A percentile compares a stretch with the other conserved stretches of the same genome.
These are phyloP conservation scores for Merops nubicus DNA, from an alignment of 2,113 vertebrate genomes.

Conservation along the genomic window DNA sequence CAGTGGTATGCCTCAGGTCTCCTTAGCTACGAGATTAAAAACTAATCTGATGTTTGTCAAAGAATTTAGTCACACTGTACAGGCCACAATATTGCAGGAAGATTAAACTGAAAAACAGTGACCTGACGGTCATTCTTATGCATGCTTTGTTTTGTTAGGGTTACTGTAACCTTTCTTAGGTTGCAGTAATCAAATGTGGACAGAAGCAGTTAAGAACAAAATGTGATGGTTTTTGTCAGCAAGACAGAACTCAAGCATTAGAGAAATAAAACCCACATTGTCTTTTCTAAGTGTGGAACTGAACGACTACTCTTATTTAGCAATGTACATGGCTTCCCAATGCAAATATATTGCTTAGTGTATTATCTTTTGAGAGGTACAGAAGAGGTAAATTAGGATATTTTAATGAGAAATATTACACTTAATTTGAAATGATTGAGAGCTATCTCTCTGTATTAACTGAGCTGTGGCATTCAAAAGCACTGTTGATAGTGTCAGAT, in stretches of 20 bases:
- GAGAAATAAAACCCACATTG: background rate
- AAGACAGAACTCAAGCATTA: background rate
- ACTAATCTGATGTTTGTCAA: background rate
- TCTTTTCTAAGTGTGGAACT: background rate
- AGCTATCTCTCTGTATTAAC: slow-evolving; percentile 33
- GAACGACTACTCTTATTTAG: background rate
- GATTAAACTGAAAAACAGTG: background rate
- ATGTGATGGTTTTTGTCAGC: background rate
- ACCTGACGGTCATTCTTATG: background rate
- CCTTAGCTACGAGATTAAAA: background rate
- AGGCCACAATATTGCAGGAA: background rate
- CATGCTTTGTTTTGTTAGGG: background rate
- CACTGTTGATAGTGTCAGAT: background rate
- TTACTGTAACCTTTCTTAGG: background rate
- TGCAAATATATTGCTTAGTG: slow-evolving; percentile 28
- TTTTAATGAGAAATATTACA: slow-evolving; percentile 57
- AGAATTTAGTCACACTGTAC: background rate
- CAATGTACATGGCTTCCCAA: background rate
- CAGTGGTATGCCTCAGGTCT: background rate
- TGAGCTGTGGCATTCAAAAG: slow-evolving; percentile 32
- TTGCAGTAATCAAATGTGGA: background rate
- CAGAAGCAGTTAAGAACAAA: background rate
- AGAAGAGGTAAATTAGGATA: slow-evolving; percentile 56
- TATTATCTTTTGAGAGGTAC: slow-evolving; percentile 45
- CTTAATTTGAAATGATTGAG: slow-evolving; percentile 49